phyloP scores from a whole-genome alignment of 92 coral and sea anemone species.

The Epizoanthus stellaris region DNA sequence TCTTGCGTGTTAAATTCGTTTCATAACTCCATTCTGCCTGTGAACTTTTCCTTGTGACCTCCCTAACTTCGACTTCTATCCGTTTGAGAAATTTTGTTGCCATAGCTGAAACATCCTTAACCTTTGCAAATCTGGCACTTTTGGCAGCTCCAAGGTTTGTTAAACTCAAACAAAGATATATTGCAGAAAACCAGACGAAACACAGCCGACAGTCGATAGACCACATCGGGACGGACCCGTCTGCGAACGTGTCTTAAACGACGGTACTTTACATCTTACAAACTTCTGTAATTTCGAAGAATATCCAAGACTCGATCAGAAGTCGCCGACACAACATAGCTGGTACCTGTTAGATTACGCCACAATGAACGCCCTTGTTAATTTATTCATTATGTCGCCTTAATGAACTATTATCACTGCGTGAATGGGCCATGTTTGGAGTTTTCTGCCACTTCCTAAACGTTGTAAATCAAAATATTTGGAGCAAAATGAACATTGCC shows the following conservation, averaged over 20 bases:
- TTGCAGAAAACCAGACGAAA: background rate
- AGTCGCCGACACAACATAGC: background rate
- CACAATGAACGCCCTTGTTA: background rate
- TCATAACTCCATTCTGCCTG: constrained; percentile 82
- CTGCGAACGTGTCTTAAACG: background rate
- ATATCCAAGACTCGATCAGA: background rate
- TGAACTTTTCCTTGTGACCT: constrained; percentile 51
- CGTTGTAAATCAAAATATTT: too few relatives aligned
- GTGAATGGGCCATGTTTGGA: background rate
- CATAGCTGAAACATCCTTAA: constrained; percentile 68
- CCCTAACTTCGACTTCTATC: constrained; percentile 69
- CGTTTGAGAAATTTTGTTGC: constrained; percentile 70
- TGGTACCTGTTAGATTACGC: constrained; percentile 38
- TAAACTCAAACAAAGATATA: constrained; percentile 1
- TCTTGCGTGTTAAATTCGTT: constrained; percentile 73
- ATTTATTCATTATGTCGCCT: constrained; percentile 4
- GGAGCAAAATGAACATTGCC: too few relatives aligned
- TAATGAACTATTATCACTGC: background rate
- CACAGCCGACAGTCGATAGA: constrained; percentile 13
- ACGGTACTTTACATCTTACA: background rate
- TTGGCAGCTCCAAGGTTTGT: background rate
- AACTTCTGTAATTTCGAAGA: background rate
- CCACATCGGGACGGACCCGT: constrained; percentile 15
- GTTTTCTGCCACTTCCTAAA: background rate
- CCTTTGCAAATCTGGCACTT: constrained; percentile 16